These are phyloP conservation scores for Micromys minutus DNA, from an alignment of 2,113 vertebrate species.

Conservation along the genomic window DNA sequence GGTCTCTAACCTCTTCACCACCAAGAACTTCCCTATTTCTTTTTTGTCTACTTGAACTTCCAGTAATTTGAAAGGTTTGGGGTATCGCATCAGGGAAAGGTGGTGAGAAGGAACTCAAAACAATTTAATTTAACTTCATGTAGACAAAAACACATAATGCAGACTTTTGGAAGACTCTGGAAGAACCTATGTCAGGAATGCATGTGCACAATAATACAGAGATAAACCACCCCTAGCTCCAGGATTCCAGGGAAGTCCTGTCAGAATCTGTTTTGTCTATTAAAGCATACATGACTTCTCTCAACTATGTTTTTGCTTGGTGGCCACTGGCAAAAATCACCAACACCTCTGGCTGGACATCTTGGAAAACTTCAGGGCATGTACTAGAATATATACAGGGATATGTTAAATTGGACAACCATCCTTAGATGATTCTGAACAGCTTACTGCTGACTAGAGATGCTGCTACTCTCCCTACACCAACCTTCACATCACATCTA, in stretches of 20 bases:
- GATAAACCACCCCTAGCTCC: neutral
- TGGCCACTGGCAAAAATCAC: neutral
- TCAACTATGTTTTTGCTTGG: neutral
- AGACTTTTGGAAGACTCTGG: neutral
- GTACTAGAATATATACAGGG: neutral
- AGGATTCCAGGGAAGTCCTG: neutral
- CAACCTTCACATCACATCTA: neutral
- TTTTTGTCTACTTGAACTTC: neutral
- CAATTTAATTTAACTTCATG: conserved; percentile 8
- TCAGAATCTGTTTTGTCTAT: neutral
- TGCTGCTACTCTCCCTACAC: neutral
- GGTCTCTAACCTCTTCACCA: neutral
- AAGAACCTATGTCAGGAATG: neutral
- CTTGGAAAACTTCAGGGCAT: neutral
- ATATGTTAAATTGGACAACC: neutral
- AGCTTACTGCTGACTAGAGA: neutral
- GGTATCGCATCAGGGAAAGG: neutral
- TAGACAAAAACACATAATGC: neutral
- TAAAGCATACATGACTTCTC: neutral
- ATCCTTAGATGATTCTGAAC: neutral
- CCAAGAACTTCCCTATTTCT: neutral
- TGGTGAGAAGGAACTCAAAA: neutral
- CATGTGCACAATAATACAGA: neutral
- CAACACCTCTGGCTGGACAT: neutral
- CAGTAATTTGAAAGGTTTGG: neutral